phyloP scores from a whole-genome alignment of 92 coral and sea anemone genomes.

The Heteractis magnifica region DNA sequence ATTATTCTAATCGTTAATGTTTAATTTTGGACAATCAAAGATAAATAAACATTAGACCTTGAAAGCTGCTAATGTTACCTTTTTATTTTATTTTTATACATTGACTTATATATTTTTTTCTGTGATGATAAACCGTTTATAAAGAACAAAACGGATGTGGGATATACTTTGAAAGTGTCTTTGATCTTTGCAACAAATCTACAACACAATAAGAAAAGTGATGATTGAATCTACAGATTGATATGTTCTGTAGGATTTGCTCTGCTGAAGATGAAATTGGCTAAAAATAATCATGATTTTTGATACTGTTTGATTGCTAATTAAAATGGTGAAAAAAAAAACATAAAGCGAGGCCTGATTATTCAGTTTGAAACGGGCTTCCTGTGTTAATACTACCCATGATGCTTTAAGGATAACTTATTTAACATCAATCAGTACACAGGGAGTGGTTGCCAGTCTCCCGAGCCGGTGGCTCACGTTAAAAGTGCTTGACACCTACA shows the following conservation, averaged over 20 bases:
- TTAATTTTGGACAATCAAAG: background rate
- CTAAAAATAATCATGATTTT: too few relatives aligned
- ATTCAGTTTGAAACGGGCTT: background rate
- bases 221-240: background rate
- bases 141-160: too few relatives aligned
- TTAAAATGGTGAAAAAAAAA: too few relatives aligned
- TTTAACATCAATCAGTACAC: too few relatives aligned
- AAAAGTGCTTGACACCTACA: too few relatives aligned
- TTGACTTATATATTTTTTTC: too few relatives aligned
- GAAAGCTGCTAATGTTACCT: background rate
- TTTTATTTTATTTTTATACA: background rate
- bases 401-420: background rate
- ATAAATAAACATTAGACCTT: background rate
- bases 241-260: background rate
- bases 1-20: constrained; percentile 6
- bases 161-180: too few relatives aligned
- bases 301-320: too few relatives aligned
- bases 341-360: background rate
- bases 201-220: background rate
- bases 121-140: too few relatives aligned
- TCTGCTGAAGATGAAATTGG: background rate
- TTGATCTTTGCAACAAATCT: background rate
- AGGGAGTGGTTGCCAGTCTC: too few relatives aligned
- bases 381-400: background rate
- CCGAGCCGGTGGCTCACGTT: too few relatives aligned